A percentile compares a stretch with the other conserved stretches of the same genome.
Evolutionary conservation across 1,140 invertebrate genomes (phyloP).

Genomic region (Camponotus floridanus): DNA sequence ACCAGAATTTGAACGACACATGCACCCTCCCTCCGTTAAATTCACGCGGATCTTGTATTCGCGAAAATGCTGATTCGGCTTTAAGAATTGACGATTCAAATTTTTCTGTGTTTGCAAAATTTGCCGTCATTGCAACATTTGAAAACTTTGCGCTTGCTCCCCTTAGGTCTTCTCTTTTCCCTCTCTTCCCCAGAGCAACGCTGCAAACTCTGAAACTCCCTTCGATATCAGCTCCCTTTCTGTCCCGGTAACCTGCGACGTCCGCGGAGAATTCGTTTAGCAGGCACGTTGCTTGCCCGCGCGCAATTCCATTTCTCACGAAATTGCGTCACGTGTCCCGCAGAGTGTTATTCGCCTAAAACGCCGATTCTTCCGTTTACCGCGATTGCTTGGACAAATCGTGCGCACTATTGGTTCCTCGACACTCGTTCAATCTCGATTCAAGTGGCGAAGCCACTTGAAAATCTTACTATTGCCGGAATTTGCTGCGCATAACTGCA

Average conservation of each 20-base stretch:
- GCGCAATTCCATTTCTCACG: conserved; percentile 40
- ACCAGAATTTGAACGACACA: background rate
- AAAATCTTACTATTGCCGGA: background rate
- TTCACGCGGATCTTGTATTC: conserved; percentile 74
- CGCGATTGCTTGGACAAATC: conserved; percentile 38
- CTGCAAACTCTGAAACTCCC: conserved; percentile 28
- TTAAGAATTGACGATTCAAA: conserved; percentile 28
- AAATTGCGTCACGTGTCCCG: conserved; percentile 57
- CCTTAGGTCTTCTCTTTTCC: background rate
- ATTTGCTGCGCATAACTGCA: conserved; percentile 18
- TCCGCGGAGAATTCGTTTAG: conserved; percentile 60
- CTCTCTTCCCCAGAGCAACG: background rate
- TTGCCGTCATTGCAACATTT: conserved; percentile 10
- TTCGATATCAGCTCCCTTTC: conserved; percentile 43
- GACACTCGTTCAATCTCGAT: conserved; percentile 32
- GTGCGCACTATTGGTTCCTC: background rate
- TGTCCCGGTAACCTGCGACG: conserved; percentile 49
- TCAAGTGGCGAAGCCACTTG: background rate
- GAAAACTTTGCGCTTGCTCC: conserved; percentile 21
- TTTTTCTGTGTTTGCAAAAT: conserved; percentile 30
- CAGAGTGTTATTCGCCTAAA: conserved; percentile 50
- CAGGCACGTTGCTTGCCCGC: conserved; percentile 42
- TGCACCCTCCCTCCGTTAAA: conserved; percentile 78
- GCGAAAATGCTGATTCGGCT: conserved; percentile 58
- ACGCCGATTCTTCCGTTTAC: conserved; percentile 48